These are phyloP conservation scores for Papilio dardanus DNA, from an alignment of 1,140 invertebrate genomes.

Conservation along the genomic window DNA sequence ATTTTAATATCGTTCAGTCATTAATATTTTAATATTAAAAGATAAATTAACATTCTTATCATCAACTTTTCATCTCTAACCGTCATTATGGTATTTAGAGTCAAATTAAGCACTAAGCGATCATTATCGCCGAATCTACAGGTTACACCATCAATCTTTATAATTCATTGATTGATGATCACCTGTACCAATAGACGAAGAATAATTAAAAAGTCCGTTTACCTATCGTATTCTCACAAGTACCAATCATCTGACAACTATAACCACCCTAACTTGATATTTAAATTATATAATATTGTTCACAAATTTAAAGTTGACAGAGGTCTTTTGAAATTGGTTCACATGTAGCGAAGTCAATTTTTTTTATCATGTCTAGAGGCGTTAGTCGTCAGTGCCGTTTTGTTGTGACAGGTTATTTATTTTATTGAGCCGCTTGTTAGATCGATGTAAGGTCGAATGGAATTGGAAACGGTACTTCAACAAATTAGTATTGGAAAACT, in stretches of 20 bases:
- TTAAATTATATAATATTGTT: not conserved
- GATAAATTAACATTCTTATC: conserved; percentile 1
- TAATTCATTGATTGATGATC: conserved; percentile 79
- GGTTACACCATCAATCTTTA: conserved; percentile 72
- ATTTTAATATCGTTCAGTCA: not conserved
- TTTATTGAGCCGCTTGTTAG: conserved; percentile 50
- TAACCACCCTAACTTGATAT: conserved; percentile 19
- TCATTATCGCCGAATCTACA: conserved; percentile 72
- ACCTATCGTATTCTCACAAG: conserved; percentile 34
- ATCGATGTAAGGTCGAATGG: conserved; percentile 42
- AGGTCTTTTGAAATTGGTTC: conserved; percentile 22
- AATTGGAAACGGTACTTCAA: conserved; percentile 40
- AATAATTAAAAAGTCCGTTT: conserved; percentile 69
- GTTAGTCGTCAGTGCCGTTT: conserved; percentile 48
- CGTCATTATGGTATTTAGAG: conserved; percentile 60
- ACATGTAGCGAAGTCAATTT: conserved; percentile 47
- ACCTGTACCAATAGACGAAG: conserved; percentile 63
- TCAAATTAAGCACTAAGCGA: conserved; percentile 75
- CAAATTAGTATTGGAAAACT: conserved; percentile 39
- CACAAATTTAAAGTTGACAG: not conserved
- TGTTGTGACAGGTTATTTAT: conserved; percentile 64
- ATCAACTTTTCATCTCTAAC: conserved; percentile 5
- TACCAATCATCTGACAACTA: not conserved
- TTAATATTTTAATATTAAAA: conserved; percentile 2
- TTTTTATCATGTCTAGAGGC: conserved; percentile 56